phyloP scores from a whole-genome alignment of 2,888 invertebrate species.

The Drosophila cyrtoloma region DNA sequence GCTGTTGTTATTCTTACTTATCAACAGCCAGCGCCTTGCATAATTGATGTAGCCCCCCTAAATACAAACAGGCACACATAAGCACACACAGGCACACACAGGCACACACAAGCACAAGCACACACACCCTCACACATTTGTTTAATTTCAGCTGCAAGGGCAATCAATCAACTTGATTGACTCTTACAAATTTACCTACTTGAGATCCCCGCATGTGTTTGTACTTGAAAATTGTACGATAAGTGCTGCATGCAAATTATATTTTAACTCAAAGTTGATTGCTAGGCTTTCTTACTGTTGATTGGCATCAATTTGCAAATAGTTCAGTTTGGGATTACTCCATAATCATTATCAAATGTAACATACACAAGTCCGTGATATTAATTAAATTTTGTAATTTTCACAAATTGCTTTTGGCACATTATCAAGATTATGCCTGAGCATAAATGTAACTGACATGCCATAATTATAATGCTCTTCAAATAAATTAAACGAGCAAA shows the following conservation, averaged over 20 bases:
- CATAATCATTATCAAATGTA: neutral
- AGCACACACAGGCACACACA: neutral
- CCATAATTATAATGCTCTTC: constrained; percentile 41
- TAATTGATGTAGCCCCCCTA: constrained; percentile 55
- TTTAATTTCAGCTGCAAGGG: constrained; percentile 28
- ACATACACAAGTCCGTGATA: neutral
- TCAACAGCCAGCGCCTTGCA: constrained; percentile 31
- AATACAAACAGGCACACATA: neutral
- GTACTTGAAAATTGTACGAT: constrained; percentile 10
- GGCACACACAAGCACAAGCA: neutral
- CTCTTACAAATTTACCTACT: constrained; percentile 41
- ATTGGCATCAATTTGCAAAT: constrained; percentile 23
- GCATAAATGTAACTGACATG: constrained; percentile 26
- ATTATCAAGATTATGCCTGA: constrained; percentile 30
- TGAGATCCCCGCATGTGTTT: constrained; percentile 9
- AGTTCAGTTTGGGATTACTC: constrained; percentile 8
- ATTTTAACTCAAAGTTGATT: constrained; percentile 12
- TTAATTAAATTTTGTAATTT: constrained; percentile 19
- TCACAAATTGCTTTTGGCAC: constrained; percentile 6
- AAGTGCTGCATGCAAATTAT: constrained; percentile 38
- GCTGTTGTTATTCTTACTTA: constrained; percentile 15
- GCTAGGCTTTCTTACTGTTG: constrained; percentile 1
- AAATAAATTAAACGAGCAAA: constrained; percentile 40
- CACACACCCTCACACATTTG: neutral
- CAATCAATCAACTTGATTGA: constrained; percentile 70